These are phyloP conservation scores for Trissolcus brochymenae DNA, from an alignment of 2,888 invertebrate genomes.

Conservation along the genomic window DNA sequence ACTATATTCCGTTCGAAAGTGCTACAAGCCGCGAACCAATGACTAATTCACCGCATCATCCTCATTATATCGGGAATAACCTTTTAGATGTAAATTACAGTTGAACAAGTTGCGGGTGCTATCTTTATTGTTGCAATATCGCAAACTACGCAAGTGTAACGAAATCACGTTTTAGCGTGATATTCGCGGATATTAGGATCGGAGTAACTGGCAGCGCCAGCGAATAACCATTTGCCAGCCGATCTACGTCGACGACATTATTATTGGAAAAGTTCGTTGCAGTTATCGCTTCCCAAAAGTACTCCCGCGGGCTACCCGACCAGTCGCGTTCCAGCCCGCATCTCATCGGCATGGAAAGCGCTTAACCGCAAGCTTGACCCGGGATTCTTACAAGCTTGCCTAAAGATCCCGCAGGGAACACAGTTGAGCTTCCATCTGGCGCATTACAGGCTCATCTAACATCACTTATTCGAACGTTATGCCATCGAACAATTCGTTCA, in stretches of 20 bases:
- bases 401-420: slow-evolving; percentile 61
- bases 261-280: slow-evolving; percentile 63
- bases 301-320: slow-evolving; percentile 58
- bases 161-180: slow-evolving; percentile 17
- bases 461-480: slow-evolving; percentile 14
- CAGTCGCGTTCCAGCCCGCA: slow-evolving; percentile 32
- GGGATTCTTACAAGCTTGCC: slow-evolving; percentile 37
- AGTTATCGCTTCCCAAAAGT: slow-evolving; percentile 62
- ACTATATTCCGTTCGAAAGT: too few relatives aligned
- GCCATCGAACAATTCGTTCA: not conserved
- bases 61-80: not conserved
- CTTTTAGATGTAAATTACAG: not conserved
- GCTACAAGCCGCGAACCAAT: too few relatives aligned
- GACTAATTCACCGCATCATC: too few relatives aligned
- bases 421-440: slow-evolving; percentile 17
- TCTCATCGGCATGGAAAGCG: slow-evolving; percentile 41
- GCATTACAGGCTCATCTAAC: slow-evolving; percentile 40
- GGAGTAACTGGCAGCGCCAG: slow-evolving; percentile 15
- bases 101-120: not conserved
- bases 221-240: slow-evolving; percentile 43
- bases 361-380: slow-evolving; percentile 43
- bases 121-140: slow-evolving; percentile 2
- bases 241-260: slow-evolving; percentile 52
- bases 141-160: slow-evolving; percentile 15
- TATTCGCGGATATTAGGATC: slow-evolving; percentile 27